Percentiles rank a stretch among this genome's conserved stretches.
These are phyloP conservation scores for Bombus difficillimus DNA, from an alignment of 1,140 invertebrate genomes.

Conservation along the genomic window DNA sequence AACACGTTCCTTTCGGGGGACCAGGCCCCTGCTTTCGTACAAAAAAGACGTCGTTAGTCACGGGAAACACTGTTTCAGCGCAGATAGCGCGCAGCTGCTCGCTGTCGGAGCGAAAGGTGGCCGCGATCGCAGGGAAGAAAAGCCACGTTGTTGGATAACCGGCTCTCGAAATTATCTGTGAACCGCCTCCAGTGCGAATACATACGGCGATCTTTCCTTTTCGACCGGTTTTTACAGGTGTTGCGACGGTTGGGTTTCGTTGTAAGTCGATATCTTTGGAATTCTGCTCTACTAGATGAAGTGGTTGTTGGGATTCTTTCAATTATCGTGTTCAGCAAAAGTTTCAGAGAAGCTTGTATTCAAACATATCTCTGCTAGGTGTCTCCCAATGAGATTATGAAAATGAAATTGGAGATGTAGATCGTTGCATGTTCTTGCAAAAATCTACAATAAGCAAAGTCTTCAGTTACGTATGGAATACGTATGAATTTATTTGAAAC, in stretches of 20 bases:
- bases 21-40: too few species aligned
- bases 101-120: background rate
- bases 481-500: background rate
- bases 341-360: background rate
- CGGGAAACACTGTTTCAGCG: constrained; percentile 25
- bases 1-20: constrained; percentile 13
- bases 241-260: background rate
- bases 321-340: background rate
- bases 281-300: background rate
- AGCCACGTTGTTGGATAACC: background rate
- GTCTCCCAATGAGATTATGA: too few species aligned
- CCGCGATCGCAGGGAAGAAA: background rate
- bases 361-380: too few species aligned
- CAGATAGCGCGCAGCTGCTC: constrained; percentile 30
- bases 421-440: background rate
- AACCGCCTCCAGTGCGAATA: background rate
- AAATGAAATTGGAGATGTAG: too few species aligned
- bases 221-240: constrained; percentile 8
- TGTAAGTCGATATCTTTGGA: background rate
- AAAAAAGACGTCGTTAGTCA: constrained; percentile 35
- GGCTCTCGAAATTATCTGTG: background rate
- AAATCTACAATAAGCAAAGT: background rate
- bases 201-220: background rate
- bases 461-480: too few species aligned
- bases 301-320: background rate